Base-by-base conservation (phyloP, 2,888 invertebrate species). In the Gymnoscelis rufifasciata region DNA sequence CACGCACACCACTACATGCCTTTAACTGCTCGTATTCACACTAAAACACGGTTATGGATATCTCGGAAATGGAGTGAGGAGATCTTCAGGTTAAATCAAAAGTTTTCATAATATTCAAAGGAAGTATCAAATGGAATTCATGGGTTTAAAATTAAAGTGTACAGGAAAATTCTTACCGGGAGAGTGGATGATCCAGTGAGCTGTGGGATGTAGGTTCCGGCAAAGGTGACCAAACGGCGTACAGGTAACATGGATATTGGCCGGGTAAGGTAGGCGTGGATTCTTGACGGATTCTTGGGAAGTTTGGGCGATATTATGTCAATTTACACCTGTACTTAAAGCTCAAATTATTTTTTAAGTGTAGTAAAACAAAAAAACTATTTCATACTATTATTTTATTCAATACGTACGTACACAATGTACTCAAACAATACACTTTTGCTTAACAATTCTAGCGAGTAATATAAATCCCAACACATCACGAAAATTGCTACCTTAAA, bases 111-210 rank as follows among this genome's bases (percentile, higher is more conserved):
- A 10, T 37, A 51, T 30, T 52, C 13, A 39, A 26, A 29, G 43
- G 35, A 13, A 47, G 36, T 50, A 38, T 46, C 42, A 47, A 38
- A 33, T 44, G 52, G 54, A 64, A 64, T 63, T 57, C 76, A 78
- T 77, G 84, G 84, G 83, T 62, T 71, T 60, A 79, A 84, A 83
- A 44, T 48, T 74, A 78, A 80, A 80, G 80, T 68, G 74, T 75
- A 83, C 74, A 86, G 83, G 83, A 87, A 78, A 78, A 66, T 54
- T 84, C 88, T 89, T 88, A 88, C 89, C 88, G 68, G 88, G 88
- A 87, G 51, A 67, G 71, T 83, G 86, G 84, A 75, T 81, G 82
- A 83, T 86, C 86, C 87, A 67, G 78, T 80, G 79, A 78, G 78
- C 86, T 78, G 86, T 75, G 76, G 87, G 84, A 83, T 83, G 86